Base-by-base conservation (phyloP, 2,888 invertebrate species). In the Dicycla oo region DNA sequence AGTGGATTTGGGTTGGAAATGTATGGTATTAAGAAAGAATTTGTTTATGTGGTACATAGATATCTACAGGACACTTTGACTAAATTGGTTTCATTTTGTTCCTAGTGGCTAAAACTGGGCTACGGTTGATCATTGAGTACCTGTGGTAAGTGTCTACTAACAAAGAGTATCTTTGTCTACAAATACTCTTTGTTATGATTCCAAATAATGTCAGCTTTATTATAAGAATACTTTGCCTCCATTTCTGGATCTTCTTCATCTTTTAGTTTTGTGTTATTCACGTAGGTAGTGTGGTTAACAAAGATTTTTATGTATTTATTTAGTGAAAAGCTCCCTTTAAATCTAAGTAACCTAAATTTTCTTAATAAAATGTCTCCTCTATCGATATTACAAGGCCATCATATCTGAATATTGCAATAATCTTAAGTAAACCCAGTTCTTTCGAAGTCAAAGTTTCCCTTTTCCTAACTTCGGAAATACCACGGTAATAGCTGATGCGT, bases 371-470 rank as follows among this genome's bases (percentile, higher is more conserved):
- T 63, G 73, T 71, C 40, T 80, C 54, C 34, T 18, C 56, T 53
- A 69, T 62, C 23, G 10, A 82, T 70, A 72, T 80, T 54, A 63
- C 23, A 72, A 68, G 56, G 49, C 34, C 61, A 63, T 20, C 58
- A 23, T 71, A 62, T 81, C 68, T 74, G 80, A 81, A 83, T 83
- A 81, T 81, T 70, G 81, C 83, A 81, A 84, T 81, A 77, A 68
- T 81, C 80, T 71, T 80, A 80, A 85, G 79, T 80, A 81, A 75
- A 66, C n/a, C 57, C 15, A 47, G 68, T 58, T 63, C 57, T 73
- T 66, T 57, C 58, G 20, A 65, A 57, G 58, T 69, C 47, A 56
- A 83, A 81, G 68, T 83, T 85, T 72, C 43, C 49, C 62, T 60
- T 81, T 51, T 26, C 38, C n/a, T 7, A 81, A 78, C 66, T 81